Evolutionary conservation across 2,888 invertebrate species (phyloP).

Genomic region (Hirtodrosophila confusa): DNA sequence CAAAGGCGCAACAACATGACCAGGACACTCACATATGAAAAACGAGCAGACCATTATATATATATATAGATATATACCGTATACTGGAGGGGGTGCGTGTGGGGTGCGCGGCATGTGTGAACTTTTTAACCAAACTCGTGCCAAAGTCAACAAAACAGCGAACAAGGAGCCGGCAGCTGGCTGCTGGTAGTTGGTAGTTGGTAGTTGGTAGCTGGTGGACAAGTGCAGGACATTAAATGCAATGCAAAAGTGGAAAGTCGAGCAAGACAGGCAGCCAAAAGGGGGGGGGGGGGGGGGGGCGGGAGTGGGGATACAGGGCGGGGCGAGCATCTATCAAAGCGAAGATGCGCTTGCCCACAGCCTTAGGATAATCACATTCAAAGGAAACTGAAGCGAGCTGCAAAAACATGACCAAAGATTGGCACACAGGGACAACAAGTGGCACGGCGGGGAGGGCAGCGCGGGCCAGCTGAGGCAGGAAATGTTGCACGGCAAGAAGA

Average conservation of each 20-base stretch:
- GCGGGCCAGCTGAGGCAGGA: constrained; percentile 43
- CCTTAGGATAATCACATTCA: constrained; percentile 79
- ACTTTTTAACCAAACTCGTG: constrained; percentile 77
- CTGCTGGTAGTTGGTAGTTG: constrained; percentile 19
- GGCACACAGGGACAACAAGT: constrained; percentile 22
- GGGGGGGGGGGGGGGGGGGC: too few relatives aligned
- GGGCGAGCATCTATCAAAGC: constrained; percentile 71
- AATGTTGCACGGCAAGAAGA: constrained; percentile 61
- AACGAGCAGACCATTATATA: constrained; percentile 23
- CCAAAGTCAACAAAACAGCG: constrained; percentile 79
- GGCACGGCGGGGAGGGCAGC: constrained; percentile 3
- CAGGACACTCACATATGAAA: constrained; percentile 38
- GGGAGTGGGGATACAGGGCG: constrained; percentile 12
- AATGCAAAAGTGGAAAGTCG: constrained; percentile 53
- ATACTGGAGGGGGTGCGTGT: constrained; percentile 2
- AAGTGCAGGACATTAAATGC: constrained; percentile 75
- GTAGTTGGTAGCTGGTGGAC: constrained; percentile 28
- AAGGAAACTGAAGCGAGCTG: constrained; percentile 75
- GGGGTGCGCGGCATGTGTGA: constrained; percentile 70
- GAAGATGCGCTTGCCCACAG: constrained; percentile 68
- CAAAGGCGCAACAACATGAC: constrained; percentile 75
- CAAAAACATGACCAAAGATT: constrained; percentile 70
- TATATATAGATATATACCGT: not conserved
- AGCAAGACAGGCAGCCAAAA: not conserved
- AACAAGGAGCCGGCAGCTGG: constrained; percentile 54